Evolutionary conservation across 2,113 vertebrate species (phyloP).

Genomic region (Passer montanus): DNA sequence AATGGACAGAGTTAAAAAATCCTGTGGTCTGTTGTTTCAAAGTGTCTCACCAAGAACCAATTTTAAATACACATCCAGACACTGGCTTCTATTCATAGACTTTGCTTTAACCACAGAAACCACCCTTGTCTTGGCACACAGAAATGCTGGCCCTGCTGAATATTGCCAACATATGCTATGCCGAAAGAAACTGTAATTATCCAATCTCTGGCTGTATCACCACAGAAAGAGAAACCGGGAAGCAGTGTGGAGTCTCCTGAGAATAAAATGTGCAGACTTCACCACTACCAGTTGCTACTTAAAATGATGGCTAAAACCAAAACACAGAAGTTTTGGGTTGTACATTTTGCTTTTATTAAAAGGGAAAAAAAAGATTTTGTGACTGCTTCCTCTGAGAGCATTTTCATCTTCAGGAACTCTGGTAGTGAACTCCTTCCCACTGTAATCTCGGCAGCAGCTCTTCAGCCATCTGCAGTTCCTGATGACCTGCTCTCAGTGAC

Average conservation of each 20-base stretch:
- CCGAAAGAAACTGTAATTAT: neutral
- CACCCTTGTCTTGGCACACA: neutral
- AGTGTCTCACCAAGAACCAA: neutral
- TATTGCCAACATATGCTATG: neutral
- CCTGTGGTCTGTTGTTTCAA: neutral
- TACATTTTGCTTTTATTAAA: neutral
- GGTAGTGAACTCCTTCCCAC: neutral
- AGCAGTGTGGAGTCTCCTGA: neutral
- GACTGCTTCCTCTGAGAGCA: neutral
- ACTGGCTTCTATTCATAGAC: neutral
- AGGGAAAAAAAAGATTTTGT: neutral
- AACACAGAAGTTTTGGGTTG: neutral
- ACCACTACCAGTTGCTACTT: neutral
- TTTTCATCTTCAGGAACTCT: neutral
- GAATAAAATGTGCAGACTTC: neutral
- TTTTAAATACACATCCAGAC: neutral
- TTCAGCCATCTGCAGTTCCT: neutral
- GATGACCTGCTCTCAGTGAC: neutral
- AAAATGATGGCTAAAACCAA: neutral
- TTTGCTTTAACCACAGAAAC: neutral
- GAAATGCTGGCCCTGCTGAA: neutral
- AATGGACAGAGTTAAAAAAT: neutral
- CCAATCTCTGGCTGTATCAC: neutral
- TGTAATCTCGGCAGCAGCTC: neutral
- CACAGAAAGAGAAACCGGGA: neutral